phyloP scores from a whole-genome alignment of 2,888 invertebrate species.

The Pollenia labialis region DNA sequence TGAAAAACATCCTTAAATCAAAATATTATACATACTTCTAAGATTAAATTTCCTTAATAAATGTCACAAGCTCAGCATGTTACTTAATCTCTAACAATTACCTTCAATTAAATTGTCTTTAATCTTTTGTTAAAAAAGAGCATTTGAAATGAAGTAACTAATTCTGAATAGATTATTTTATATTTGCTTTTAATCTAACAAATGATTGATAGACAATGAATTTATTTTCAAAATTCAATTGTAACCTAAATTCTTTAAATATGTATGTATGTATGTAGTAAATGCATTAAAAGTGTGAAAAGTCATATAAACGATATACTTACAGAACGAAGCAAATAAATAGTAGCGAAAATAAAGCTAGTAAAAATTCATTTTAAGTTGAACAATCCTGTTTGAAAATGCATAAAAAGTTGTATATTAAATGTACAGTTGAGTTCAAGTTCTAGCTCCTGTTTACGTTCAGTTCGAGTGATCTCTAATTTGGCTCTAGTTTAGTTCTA shows the following conservation, averaged over 20 bases:
- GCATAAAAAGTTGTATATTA: no score
- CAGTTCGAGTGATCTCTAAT: no score
- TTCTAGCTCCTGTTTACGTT: no score
- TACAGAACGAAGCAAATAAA: no score
- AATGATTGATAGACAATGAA: neutral
- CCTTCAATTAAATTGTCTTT: conserved; percentile 51
- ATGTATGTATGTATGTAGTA: neutral
- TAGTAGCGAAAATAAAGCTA: neutral
- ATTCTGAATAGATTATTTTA: neutral
- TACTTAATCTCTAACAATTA: conserved; percentile 42
- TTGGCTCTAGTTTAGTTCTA: no score
- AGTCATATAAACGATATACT: no score
- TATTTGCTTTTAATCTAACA: neutral
- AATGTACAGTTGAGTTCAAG: no score
- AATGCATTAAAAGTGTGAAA: neutral
- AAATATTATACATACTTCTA: no score
- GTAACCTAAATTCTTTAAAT: conserved; percentile 40
- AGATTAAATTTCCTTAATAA: conserved; percentile 17
- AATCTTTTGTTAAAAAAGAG: conserved; percentile 28
- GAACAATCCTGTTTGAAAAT: no score
- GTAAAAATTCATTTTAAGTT: neutral
- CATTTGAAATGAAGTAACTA: conserved; percentile 10
- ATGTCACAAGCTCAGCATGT: conserved; percentile 47
- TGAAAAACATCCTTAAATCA: no score
- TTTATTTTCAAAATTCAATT: conserved; percentile 54